Percentiles rank a stretch among this genome's conserved stretches.
Evolutionary conservation across 2,888 invertebrate genomes (phyloP).

Genomic region (Podabrus alpinus): DNA sequence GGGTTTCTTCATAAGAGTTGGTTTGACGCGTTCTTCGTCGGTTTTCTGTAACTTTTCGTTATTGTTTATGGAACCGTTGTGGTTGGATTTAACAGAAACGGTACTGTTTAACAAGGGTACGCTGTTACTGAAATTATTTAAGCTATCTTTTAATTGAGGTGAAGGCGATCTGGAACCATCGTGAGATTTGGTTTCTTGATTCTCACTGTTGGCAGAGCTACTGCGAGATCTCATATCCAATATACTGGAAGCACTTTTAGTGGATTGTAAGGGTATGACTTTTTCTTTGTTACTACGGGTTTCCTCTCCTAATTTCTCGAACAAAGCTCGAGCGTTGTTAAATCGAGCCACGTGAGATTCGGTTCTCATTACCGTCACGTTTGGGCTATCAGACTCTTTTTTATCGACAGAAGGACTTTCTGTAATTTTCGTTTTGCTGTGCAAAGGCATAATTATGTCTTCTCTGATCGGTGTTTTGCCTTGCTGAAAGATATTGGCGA

Average conservation of each 20-base stretch:
- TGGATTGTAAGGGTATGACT: conserved; percentile 50
- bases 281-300: conserved; percentile 56
- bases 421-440: conserved; percentile 20
- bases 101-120: conserved; percentile 56
- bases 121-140: conserved; percentile 61
- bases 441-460: conserved; percentile 29
- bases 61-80: conserved; percentile 33
- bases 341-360: conserved; percentile 90
- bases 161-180: conserved; percentile 56
- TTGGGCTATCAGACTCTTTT: conserved; percentile 38
- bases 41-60: conserved; percentile 37
- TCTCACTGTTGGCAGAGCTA: conserved; percentile 69
- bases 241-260: conserved; percentile 57
- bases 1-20: conserved; percentile 63
- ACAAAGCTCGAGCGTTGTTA: conserved; percentile 88
- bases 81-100: conserved; percentile 43
- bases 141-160: conserved; percentile 56
- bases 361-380: conserved; percentile 77
- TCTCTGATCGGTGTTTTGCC: conserved; percentile 25
- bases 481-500: conserved; percentile 83
- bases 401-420: conserved; percentile 47
- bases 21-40: conserved; percentile 42
- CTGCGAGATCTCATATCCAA: conserved; percentile 65
- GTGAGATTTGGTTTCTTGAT: conserved; percentile 58
- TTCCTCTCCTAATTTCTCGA: conserved; percentile 85